A percentile compares a stretch with the other conserved stretches of the same genome.
Evolutionary conservation across 2,797 vertebrate species (phyloP).

Genomic region (Apogon talboti): DNA sequence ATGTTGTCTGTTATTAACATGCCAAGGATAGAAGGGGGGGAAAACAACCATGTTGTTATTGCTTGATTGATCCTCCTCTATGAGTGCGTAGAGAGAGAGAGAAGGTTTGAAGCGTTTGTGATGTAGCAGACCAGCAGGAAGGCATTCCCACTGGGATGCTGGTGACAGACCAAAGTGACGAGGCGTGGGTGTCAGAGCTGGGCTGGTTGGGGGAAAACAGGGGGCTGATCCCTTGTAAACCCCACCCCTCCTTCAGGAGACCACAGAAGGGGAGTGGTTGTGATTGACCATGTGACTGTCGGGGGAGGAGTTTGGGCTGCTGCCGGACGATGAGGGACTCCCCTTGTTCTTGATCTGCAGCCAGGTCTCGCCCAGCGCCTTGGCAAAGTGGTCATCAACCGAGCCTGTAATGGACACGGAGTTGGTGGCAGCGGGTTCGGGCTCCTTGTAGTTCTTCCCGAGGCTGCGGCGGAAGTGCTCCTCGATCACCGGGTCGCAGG

Average conservation of each 20-base stretch:
- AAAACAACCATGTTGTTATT: slow-evolving; percentile 53
- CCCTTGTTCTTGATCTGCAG: slow-evolving; percentile 96
- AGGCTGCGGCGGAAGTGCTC: slow-evolving; percentile 98
- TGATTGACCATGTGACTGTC: slow-evolving; percentile 94
- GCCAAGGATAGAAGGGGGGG: slow-evolving; percentile 31
- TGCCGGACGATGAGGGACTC: slow-evolving; percentile 88
- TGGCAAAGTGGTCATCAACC: slow-evolving; percentile 98
- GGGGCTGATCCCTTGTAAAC: slow-evolving; percentile 33
- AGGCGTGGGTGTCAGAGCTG: slow-evolving; percentile 38
- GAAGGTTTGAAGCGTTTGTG: slow-evolving; percentile 44
- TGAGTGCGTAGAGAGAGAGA: slow-evolving; percentile 42
- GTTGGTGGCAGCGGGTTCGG: slow-evolving; percentile 92
- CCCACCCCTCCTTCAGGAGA: slow-evolving; percentile 87
- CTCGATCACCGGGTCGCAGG: slow-evolving; percentile 96
- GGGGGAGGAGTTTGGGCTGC: slow-evolving; percentile 94
- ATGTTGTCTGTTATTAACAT: slow-evolving; percentile 32
- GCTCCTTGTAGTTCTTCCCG: slow-evolving; percentile 98
- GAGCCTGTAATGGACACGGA: slow-evolving; percentile 98
- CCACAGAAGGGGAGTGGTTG: slow-evolving; percentile 96
- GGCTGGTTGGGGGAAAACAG: slow-evolving; percentile 31
- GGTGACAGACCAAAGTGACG: slow-evolving; percentile 62
- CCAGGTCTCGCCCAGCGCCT: slow-evolving; percentile 97
- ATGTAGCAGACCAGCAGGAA: slow-evolving; percentile 68
- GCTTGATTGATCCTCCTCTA: slow-evolving; percentile 60
- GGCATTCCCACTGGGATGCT: slow-evolving; percentile 66